Evolutionary conservation across 2,888 invertebrate species (phyloP).

Genomic region (Cerastis leucographa): DNA sequence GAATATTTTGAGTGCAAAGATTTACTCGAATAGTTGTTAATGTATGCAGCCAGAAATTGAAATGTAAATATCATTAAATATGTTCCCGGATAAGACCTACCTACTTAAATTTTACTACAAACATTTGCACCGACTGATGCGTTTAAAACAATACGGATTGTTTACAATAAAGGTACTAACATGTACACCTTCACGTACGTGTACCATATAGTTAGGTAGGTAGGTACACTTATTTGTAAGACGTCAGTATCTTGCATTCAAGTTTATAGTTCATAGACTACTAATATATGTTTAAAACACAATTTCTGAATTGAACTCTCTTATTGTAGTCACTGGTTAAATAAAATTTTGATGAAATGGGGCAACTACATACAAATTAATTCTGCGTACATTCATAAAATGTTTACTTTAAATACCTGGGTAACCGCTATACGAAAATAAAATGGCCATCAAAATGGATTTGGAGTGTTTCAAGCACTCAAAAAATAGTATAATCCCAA

Average conservation of each 20-base stretch:
- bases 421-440: neutral
- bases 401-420: conserved; percentile 3
- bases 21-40: conserved; percentile 7
- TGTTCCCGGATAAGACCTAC: neutral
- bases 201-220: too few relatives aligned
- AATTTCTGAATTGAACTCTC: too few relatives aligned
- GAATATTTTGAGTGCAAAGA: conserved; percentile 14
- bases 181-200: too few relatives aligned
- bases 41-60: conserved; percentile 16
- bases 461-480: conserved; percentile 2
- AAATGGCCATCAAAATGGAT: neutral
- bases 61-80: conserved; percentile 31
- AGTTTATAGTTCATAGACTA: too few relatives aligned
- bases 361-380: neutral
- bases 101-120: conserved; percentile 10
- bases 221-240: neutral
- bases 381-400: neutral
- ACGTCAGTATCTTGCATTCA: conserved; percentile 7
- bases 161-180: conserved; percentile 14
- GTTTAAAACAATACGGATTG: conserved; percentile 12
- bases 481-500: conserved; percentile 5
- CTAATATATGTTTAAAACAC: too few relatives aligned
- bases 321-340: too few relatives aligned
- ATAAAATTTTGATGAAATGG: conserved; percentile 2
- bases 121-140: conserved; percentile 9